phyloP scores from a whole-genome alignment of 2,113 vertebrate species.

The Xiphophorus couchianus region DNA sequence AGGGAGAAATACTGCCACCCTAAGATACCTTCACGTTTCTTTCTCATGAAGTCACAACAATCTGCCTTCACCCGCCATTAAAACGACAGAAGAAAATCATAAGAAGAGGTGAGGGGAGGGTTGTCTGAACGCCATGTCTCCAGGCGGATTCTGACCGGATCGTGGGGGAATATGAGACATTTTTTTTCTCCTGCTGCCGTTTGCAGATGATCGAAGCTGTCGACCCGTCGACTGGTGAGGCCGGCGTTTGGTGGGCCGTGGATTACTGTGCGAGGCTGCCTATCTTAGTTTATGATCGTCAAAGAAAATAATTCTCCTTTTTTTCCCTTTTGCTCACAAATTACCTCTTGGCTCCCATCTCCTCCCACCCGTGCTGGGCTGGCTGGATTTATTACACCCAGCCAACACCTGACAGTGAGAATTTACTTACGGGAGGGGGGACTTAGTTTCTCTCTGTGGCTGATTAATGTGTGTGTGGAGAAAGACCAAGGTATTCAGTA shows the following conservation, averaged over 20 bases:
- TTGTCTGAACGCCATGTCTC: constrained; percentile 53
- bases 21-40: background rate
- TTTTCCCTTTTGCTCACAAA: constrained; percentile 59
- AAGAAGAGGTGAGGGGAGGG: constrained; percentile 49
- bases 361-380: constrained; percentile 44
- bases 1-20: background rate
- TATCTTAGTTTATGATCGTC: constrained; percentile 66
- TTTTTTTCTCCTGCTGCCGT: constrained; percentile 56
- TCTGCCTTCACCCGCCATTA: background rate
- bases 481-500: background rate
- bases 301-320: constrained; percentile 38
- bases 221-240: constrained; percentile 54
- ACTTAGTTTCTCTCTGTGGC: constrained; percentile 43
- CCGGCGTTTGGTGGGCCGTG: constrained; percentile 47
- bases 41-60: background rate
- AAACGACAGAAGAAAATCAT: constrained; percentile 33
- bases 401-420: constrained; percentile 61
- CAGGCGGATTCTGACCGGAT: constrained; percentile 55
- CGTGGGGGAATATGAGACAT: constrained; percentile 71
- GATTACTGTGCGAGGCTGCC: constrained; percentile 70
- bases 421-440: constrained; percentile 61
- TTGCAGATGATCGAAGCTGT: constrained; percentile 76
- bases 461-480: constrained; percentile 11
- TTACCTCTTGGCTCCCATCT: constrained; percentile 51
- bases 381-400: constrained; percentile 71